phyloP scores from a whole-genome alignment of 1,140 invertebrate genomes.

The Micrasema minimum region DNA sequence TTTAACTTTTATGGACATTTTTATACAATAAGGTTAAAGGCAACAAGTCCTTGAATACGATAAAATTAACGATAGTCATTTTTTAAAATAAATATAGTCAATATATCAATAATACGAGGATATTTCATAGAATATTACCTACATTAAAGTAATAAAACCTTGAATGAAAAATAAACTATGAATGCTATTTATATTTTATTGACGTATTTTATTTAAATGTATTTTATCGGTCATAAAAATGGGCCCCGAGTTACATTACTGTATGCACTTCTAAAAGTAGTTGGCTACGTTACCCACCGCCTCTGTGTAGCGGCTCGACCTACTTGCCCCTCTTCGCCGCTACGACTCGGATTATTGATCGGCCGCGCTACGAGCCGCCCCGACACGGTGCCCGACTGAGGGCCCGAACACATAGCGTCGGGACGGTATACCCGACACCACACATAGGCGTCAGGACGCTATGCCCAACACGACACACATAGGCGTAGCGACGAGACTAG shows the following conservation, averaged over 20 bases:
- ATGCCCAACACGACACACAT: no score
- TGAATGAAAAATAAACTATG: no score
- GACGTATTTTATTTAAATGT: no score
- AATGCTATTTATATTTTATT: no score
- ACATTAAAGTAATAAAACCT: no score
- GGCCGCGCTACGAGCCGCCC: constrained; percentile 34
- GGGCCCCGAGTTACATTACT: neutral
- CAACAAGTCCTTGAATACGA: no score
- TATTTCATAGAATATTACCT: no score
- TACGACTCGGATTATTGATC: constrained; percentile 52
- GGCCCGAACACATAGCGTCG: constrained; percentile 19
- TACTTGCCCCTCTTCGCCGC: constrained; percentile 43
- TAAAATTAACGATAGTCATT: no score
- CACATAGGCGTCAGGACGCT: neutral
- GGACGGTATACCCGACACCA: neutral
- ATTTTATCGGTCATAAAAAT: neutral
- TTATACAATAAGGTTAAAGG: no score
- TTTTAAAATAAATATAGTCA: no score
- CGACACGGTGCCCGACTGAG: constrained; percentile 51
- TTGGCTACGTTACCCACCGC: constrained; percentile 6
- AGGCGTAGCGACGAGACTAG: neutral
- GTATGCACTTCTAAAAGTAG: neutral
- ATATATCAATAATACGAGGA: no score
- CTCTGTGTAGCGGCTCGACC: constrained; percentile 35
- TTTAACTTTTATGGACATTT: no score